Conservation (phyloP, 2,888 invertebrate genomes). For the Buathra laborator region DNA sequence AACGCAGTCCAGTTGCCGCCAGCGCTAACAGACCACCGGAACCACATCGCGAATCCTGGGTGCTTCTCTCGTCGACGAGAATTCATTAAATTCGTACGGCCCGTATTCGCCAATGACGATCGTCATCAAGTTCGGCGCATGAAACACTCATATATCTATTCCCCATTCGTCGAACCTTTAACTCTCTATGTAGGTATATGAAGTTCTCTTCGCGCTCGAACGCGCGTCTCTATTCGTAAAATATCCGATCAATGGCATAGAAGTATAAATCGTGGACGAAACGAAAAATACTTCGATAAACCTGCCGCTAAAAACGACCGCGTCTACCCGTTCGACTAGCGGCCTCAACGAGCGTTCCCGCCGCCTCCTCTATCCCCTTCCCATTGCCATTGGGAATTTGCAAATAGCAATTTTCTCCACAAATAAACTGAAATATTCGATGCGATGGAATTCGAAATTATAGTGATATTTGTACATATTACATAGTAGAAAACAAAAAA, state of each 20-base stretch:
- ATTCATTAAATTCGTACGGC: conserved; percentile 29
- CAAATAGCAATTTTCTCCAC: background rate
- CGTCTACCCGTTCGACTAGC: too few relatives aligned
- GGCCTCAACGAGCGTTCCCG: too few relatives aligned
- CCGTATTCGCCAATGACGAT: background rate
- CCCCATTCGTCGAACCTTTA: background rate
- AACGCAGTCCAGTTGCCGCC: background rate
- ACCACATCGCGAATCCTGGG: conserved; percentile 12
- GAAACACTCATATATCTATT: background rate
- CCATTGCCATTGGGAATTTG: background rate
- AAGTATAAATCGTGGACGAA: background rate
- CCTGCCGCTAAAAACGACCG: too few relatives aligned
- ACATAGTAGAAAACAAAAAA: background rate
- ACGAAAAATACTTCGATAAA: background rate
- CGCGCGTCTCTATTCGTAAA: background rate
- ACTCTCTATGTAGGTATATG: background rate
- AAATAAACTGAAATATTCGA: background rate
- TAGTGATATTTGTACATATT: background rate
- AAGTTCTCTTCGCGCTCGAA: background rate
- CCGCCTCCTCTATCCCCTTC: too few relatives aligned
- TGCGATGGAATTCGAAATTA: background rate
- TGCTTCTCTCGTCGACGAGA: background rate
- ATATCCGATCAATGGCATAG: background rate
- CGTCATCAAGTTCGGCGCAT: background rate
- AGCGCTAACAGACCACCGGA: background rate